Percentiles rank a stretch among this genome's conserved stretches.
phyloP scores from a whole-genome alignment of 2,113 vertebrate species.

The Rhagologus leucostigma region DNA sequence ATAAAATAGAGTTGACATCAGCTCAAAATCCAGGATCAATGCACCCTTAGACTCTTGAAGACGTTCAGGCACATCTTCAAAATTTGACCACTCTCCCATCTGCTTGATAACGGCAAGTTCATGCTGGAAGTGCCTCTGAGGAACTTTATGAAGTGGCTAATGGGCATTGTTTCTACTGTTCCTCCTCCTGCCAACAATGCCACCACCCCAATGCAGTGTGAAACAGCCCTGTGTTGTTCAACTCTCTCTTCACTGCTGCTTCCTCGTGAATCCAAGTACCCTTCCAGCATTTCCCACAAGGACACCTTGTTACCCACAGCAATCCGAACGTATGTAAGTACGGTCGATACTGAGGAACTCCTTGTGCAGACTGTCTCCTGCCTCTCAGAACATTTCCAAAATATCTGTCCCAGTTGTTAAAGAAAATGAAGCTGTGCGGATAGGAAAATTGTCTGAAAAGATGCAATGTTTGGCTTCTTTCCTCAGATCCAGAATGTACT shows the following conservation, averaged over 20 bases:
- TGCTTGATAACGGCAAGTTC: neutral
- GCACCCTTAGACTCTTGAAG: neutral
- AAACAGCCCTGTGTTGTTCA: neutral
- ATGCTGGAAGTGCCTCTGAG: neutral
- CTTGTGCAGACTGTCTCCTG: neutral
- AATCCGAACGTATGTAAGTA: neutral
- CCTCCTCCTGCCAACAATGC: neutral
- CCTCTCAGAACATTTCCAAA: conserved; percentile 29
- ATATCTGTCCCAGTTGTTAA: conserved; percentile 9
- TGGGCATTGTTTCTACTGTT: neutral
- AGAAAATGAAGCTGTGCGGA: conserved; percentile 20
- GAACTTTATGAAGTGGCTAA: neutral
- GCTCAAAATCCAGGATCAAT: neutral
- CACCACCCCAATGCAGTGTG: accelerated
- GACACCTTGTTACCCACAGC: neutral
- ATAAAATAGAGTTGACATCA: neutral
- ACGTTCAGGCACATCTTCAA: neutral
- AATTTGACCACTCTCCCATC: neutral
- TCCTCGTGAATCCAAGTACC: neutral
- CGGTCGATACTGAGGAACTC: neutral
- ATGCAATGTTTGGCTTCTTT: conserved; percentile 62
- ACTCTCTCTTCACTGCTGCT: neutral
- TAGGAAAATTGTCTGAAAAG: conserved; percentile 52
- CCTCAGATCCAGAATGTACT: conserved; percentile 72
- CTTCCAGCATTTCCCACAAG: neutral